phyloP scores from a whole-genome alignment of 2,797 vertebrate genomes.

The Gymnocypris eckloni region DNA sequence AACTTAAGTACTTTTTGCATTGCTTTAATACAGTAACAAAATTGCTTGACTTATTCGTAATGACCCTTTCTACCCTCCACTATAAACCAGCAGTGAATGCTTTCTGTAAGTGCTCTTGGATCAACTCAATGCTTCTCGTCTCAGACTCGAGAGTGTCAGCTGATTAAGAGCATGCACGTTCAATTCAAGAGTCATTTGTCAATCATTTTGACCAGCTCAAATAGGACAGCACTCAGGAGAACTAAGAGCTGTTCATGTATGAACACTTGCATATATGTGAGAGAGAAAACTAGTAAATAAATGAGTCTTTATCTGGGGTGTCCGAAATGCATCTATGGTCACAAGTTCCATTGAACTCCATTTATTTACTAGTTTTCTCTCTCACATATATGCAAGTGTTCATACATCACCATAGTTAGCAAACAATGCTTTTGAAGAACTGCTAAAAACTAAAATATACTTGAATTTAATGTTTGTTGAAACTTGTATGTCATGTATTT shows the following conservation, averaged over 20 bases:
- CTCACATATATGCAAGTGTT: too few species aligned
- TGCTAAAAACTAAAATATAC: too few species aligned
- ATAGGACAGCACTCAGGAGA: background rate
- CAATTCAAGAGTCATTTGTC: background rate
- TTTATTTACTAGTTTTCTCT: too few species aligned
- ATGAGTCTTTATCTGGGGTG: background rate
- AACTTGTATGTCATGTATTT: too few species aligned
- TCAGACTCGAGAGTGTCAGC: background rate
- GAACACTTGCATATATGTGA: background rate
- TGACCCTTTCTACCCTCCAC: background rate
- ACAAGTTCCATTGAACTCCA: too few species aligned
- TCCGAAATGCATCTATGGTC: background rate
- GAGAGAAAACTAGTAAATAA: background rate
- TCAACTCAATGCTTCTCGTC: background rate
- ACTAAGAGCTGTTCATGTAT: background rate
- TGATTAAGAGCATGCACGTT: conserved; percentile 1
- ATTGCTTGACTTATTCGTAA: background rate
- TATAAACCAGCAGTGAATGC: background rate
- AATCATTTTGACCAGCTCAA: background rate
- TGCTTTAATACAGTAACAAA: background rate
- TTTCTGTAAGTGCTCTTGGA: background rate
- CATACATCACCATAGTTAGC: too few species aligned
- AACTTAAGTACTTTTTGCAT: background rate
- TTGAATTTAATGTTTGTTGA: too few species aligned
- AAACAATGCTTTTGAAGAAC: too few species aligned